Base-by-base conservation (phyloP, 2,113 vertebrate genomes). In the Epinephelus cyanopodus region DNA sequence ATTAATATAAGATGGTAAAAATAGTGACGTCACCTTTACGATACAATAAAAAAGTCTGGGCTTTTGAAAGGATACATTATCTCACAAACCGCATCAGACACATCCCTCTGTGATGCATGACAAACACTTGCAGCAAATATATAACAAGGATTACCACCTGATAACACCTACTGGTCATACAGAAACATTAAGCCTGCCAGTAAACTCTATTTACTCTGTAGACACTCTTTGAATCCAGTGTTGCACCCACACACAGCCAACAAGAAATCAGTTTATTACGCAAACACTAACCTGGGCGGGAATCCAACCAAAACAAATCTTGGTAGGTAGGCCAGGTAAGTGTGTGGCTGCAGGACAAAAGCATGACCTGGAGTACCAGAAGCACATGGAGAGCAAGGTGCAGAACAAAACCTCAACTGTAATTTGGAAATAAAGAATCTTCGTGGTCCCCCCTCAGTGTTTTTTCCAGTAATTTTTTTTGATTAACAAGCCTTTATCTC, bases 301-400 rank as follows among this genome's bases (percentile, higher is more conserved):
- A 5, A 19, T 14, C 78, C 61, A 81, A 19, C 52, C 42, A 27
- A 0, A 65, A 65, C 69, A 73, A 10, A 25, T n/a, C 14, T 27
- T 27, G 23, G 42, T 2, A 2, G 21, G 13, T 50, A 4, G 58
- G 45, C 14, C 63, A 47, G 58, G 19, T 3, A 2, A 21, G 73
- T 9, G 50, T 57, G 74, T 48, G 19, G 52, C 63, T 29, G 62
- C 53, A 5, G 75, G 54, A 50, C 64, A 52, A 19, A 29, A 48
- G 48, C 39, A 14, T 80, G 52, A 73, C 52, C 78, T 2, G 75
- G 68, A 74, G 68, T 14, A 33, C 33, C 4, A 12, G 74, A 62
- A 8, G 15, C 9, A 9, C 23, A 12, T 8, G 68, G 82, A 53
- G 74, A 67, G 33, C 67, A 60, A 52, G 74, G 80, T 62, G 33